phyloP scores from a whole-genome alignment of 2,888 invertebrate genomes.

The Drosophila dives region DNA sequence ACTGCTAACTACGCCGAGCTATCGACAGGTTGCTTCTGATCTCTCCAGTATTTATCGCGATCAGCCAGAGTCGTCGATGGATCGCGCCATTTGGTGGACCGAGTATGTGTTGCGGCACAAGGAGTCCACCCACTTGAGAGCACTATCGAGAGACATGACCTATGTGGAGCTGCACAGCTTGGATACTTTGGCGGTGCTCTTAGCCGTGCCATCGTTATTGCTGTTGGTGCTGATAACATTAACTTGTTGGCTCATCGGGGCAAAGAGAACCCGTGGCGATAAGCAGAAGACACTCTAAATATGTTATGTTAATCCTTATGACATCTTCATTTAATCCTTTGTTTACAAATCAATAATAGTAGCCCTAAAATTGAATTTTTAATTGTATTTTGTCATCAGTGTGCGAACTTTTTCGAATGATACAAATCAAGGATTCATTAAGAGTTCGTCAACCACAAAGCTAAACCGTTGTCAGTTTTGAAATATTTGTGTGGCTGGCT shows the following conservation, averaged over 20 bases:
- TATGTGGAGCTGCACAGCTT: constrained; percentile 71
- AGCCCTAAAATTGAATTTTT: neutral
- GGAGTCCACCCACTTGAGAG: constrained; percentile 77
- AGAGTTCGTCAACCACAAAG: constrained; percentile 45
- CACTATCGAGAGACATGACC: constrained; percentile 49
- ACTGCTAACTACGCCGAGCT: constrained; percentile 64
- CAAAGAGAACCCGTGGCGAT: constrained; percentile 2
- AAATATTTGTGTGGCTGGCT: constrained; percentile 1
- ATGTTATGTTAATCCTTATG: neutral
- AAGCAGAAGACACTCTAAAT: constrained; percentile 46
- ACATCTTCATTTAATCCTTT: too few species aligned
- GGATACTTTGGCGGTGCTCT: constrained; percentile 70
- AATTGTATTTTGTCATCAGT: neutral
- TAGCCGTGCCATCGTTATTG: constrained; percentile 39
- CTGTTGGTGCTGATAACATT: constrained; percentile 8
- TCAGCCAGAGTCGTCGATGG: constrained; percentile 77
- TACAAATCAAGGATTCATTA: constrained; percentile 37
- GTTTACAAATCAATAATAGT: too few species aligned
- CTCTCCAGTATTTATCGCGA: constrained; percentile 78
- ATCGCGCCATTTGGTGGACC: constrained; percentile 83
- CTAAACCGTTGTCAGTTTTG: constrained; percentile 35
- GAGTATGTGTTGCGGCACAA: constrained; percentile 82
- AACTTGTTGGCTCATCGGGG: constrained; percentile 9
- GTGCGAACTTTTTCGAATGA: neutral
- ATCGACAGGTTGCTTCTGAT: constrained; percentile 39